Evolutionary conservation across 2,888 invertebrate species (phyloP), one percentile per base, ranked within the genome.

Genomic region (Thalpophila matura): DNA sequence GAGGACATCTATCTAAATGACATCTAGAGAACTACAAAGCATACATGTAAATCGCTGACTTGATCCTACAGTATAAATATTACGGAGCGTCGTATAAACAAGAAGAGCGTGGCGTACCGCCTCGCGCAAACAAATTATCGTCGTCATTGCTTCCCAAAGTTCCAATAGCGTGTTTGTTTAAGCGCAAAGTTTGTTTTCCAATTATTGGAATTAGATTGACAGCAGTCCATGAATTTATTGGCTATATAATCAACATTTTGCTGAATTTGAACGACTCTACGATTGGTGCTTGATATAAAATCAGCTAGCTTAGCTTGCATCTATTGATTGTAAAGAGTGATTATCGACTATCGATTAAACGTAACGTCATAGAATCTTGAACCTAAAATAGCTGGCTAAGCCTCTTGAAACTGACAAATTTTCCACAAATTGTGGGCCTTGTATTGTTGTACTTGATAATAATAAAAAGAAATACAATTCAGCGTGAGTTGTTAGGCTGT

Each of bases 41-140:
- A 77, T 81, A 76, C 72, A 77, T 80, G 82, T 86, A 84, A 87
- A 88, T 88, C 85, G 82, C 83, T 53, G 82, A 79, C 81, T 85
- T 87, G 86, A 90, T 89, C 86, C 83, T 79, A 67, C 65, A 82
- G 82, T 86, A 89, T 91, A 91, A 91, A 93, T 90, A 91, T 90
- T 89, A 86, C 86, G 87, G 79, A 80, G 81, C 80, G 74, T 73
- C 68, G 71, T 80, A 87, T 83, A 89, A 88, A 90, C 85, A 89
- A 74, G 66, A 69, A 74, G 71, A 71, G 64, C 64, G 54, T 64
- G 66, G 71, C 81, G 74, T 69, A 77, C 78, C 79, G 77, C 73
- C 69, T 66, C 73, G 80, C 82, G 80, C 87, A 91, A 90, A 92
- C 90, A 93, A 92, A 92, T 92, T 91, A 91, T 83, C 79, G 71